Evolutionary conservation across 2,888 invertebrate genomes (phyloP).

Genomic region (Anodontia alba): DNA sequence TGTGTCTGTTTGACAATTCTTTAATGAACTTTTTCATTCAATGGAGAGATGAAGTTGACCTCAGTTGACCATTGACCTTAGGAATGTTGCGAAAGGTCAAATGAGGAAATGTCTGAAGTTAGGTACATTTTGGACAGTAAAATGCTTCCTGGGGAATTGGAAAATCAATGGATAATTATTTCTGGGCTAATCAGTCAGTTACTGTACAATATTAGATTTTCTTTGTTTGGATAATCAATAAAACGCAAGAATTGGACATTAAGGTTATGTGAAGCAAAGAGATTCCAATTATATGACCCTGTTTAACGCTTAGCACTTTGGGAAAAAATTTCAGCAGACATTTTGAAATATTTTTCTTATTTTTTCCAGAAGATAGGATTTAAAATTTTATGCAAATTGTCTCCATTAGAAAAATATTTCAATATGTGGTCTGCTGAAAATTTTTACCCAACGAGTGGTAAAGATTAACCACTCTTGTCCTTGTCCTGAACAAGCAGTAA

Average conservation of each 20-base stretch:
- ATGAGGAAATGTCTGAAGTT: slow-evolving; percentile 1
- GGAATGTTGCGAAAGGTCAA: background rate
- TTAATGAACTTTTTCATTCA: slow-evolving; percentile 5
- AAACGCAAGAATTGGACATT: background rate
- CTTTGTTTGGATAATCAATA: slow-evolving; percentile 13
- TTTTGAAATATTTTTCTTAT: no score
- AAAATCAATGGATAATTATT: slow-evolving; percentile 8
- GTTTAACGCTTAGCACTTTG: no score
- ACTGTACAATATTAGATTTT: slow-evolving; percentile 17
- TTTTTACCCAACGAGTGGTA: no score
- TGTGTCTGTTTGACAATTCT: slow-evolving; percentile 12
- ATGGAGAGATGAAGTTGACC: background rate
- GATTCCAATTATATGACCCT: background rate
- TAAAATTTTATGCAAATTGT: no score
- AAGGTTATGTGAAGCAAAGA: background rate
- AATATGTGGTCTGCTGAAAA: no score
- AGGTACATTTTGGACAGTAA: background rate
- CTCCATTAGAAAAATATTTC: no score
- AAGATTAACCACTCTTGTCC: no score
- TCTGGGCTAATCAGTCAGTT: slow-evolving; percentile 14
- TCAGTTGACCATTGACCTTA: background rate
- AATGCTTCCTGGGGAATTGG: slow-evolving; percentile 6
- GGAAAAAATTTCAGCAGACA: no score
- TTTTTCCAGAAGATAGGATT: no score
- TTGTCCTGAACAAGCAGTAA: no score